Conservation (phyloP, 92 coral and sea anemone species). For the Pocillopora grandis region DNA sequence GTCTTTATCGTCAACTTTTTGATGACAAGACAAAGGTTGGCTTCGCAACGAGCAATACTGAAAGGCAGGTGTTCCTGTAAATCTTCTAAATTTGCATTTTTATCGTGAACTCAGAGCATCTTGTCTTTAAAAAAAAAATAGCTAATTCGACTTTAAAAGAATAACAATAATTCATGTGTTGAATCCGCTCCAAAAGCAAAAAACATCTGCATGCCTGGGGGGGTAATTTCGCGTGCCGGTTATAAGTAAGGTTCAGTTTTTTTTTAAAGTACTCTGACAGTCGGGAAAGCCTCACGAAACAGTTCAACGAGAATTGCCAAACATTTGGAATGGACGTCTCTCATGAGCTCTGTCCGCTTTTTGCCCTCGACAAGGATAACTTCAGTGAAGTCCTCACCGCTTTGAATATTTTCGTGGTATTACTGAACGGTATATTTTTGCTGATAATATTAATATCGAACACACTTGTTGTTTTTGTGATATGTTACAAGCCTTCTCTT, state of each 20-base stretch:
- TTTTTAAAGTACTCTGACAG: neutral
- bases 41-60: neutral
- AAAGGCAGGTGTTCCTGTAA: slow-evolving; percentile 10
- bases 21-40: neutral
- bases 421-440: slow-evolving; percentile 3
- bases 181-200: neutral
- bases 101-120: neutral
- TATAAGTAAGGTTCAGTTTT: neutral
- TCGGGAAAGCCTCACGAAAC: too few species aligned
- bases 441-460: neutral
- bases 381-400: neutral
- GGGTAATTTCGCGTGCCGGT: neutral
- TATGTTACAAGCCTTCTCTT: neutral
- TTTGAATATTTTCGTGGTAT: neutral
- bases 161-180: neutral
- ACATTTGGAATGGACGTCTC: neutral
- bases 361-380: neutral
- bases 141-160: neutral
- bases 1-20: neutral
- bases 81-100: neutral
- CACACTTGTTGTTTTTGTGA: neutral
- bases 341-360: neutral
- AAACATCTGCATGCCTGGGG: neutral
- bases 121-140: neutral
- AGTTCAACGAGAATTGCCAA: neutral